Conservation (phyloP, 2,888 invertebrate genomes). For the Perithous albicinctus region DNA sequence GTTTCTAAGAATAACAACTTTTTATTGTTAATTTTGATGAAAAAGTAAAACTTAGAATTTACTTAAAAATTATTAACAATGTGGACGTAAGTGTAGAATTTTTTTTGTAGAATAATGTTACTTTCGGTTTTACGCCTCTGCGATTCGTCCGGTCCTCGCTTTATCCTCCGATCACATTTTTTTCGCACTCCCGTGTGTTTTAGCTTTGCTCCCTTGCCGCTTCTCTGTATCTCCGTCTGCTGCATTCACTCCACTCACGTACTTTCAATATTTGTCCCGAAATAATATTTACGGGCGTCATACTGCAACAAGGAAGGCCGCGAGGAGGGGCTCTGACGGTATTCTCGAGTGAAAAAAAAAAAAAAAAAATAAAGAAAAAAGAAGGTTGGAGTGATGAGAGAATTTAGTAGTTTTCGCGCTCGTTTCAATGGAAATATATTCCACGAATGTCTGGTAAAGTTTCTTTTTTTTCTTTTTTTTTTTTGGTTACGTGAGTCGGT, state of each 20-base stretch:
- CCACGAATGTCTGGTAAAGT: neutral
- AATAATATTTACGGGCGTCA: slow-evolving; percentile 45
- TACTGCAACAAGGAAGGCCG: slow-evolving; percentile 1
- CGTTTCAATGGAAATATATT: neutral
- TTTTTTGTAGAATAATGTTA: no score
- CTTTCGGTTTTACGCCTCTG: slow-evolving; percentile 19
- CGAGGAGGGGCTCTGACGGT: neutral
- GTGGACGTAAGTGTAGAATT: no score
- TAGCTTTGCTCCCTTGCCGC: neutral
- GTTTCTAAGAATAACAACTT: no score
- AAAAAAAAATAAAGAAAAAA: neutral
- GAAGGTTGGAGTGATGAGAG: neutral
- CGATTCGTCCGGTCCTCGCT: neutral
- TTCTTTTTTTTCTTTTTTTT: no score
- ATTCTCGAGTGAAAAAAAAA: neutral
- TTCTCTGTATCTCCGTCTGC: neutral
- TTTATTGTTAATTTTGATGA: no score
- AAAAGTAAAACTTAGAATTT: no score
- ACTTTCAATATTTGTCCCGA: slow-evolving; percentile 47
- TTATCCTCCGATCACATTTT: slow-evolving; percentile 15
- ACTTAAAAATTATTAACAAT: no score
- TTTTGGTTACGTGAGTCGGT: neutral
- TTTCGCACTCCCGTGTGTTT: neutral
- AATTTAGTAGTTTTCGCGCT: slow-evolving; percentile 10
- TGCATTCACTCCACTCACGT: slow-evolving; percentile 16